Evolutionary conservation across 2,888 invertebrate genomes (phyloP), one percentile per base, ranked within the genome.

Genomic region (Urechis unicinctus): DNA sequence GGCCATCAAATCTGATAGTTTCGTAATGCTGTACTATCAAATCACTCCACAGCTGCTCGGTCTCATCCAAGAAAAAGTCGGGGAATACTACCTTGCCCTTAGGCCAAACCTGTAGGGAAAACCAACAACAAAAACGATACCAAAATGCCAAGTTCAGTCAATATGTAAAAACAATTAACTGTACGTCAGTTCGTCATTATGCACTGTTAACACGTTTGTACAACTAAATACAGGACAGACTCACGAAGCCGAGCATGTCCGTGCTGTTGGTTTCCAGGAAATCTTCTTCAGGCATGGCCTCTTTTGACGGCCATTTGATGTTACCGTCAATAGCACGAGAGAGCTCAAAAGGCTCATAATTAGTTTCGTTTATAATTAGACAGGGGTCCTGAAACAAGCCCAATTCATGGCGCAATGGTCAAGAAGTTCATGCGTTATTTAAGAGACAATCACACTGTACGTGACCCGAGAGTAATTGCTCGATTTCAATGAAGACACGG

Each of bases 11-110:
- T 17, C 55, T 53, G 2, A 74, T 47, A 2, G 24, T 41, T 2
- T 53, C 53, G 13, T 64, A 57, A 50, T 67, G 65, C 1, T 68
- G 59, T 3, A 61, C 63, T 5, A 74, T 71, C 28, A 72, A 62
- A 0, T 67, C 56, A 50, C 64, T 60, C 76, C 76, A 76, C 6
- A 67, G 64, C n/a, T 59, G 48, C 6, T 58, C 48, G 1, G 73
- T 67, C 3, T 57, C 58, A 43, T 62, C 61, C 56, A 69, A 68
- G 61, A 75, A 67, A 61, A 68, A 76, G 56, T 75, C 76, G 6
- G 73, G 72, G 51, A 74, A 74, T 5, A 72, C 70, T 2, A 58
- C 58, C 31, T 52, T 41, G 1, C 72, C 75, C 30, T 63, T 62
- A 3, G 75, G 75, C 76, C 76, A 76, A 28, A 52, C 53, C 59